phyloP scores from a whole-genome alignment of 1,140 invertebrate genomes.

The Muscidifurax raptorellus region DNA sequence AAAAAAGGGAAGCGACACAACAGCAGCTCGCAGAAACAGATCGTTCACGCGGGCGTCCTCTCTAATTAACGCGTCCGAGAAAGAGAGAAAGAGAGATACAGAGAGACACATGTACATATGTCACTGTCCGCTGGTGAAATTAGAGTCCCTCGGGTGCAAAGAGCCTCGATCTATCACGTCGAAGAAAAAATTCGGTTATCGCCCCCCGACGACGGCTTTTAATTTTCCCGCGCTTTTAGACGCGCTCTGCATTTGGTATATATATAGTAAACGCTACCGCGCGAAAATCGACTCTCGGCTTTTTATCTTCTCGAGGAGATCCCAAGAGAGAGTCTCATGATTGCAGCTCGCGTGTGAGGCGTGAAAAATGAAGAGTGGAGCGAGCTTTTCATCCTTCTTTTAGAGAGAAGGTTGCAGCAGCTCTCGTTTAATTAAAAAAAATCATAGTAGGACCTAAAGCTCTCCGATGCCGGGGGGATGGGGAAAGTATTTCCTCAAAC shows the following conservation, averaged over 20 bases:
- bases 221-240: conserved; percentile 22
- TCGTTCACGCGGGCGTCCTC: not conserved
- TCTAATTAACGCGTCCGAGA: conserved; percentile 11
- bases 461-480: too few relatives aligned
- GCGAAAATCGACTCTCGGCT: not conserved
- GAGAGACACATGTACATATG: conserved; percentile 2
- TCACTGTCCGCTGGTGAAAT: conserved; percentile 24
- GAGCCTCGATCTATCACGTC: conserved; percentile 2
- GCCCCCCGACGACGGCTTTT: conserved; percentile 12
- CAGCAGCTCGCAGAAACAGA: not conserved
- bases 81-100: not conserved
- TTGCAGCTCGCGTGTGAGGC: conserved; percentile 9
- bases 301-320: conserved; percentile 39
- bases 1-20: not conserved
- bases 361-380: conserved; percentile 1
- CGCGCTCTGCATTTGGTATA: not conserved
- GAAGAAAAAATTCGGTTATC: conserved; percentile 24
- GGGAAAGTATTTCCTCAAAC: too few relatives aligned
- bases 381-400: not conserved
- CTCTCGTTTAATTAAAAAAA: not conserved
- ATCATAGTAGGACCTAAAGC: too few relatives aligned
- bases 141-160: not conserved
- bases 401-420: too few relatives aligned
- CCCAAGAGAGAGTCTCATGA: conserved; percentile 18
- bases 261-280: not conserved